Evolutionary conservation across 1,140 invertebrate genomes (phyloP).

Genomic region (silkworm (Bombyx mori)): DNA sequence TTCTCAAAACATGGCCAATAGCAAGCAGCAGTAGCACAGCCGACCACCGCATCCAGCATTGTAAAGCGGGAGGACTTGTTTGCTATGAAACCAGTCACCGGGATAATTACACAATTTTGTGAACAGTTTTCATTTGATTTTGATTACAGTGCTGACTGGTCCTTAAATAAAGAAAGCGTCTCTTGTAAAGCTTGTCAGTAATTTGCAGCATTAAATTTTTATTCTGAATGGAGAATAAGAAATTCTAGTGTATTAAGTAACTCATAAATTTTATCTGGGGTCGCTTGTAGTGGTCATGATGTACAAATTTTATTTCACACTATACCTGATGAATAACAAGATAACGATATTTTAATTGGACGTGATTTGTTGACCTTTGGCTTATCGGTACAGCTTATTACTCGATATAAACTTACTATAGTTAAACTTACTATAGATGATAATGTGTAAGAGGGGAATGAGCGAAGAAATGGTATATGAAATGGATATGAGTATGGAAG

Average conservation of each 20-base stretch:
- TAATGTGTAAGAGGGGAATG: too few species aligned
- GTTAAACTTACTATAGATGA: neutral
- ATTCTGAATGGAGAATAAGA: neutral
- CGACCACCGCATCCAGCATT: constrained; percentile 1
- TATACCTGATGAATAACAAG: neutral
- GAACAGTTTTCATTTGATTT: constrained; percentile 18
- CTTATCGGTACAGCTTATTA: neutral
- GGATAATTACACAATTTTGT: constrained; percentile 14
- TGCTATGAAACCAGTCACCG: constrained; percentile 13
- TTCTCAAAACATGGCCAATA: constrained; percentile 5
- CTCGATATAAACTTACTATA: neutral
- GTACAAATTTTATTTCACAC: neutral
- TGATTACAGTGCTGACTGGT: constrained; percentile 12
- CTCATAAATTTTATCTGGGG: neutral
- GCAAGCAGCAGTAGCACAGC: neutral
- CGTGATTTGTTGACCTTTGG: neutral
- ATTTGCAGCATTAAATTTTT: neutral
- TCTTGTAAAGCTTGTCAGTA: constrained; percentile 8
- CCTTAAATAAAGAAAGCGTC: constrained; percentile 12
- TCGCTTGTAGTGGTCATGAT: neutral
- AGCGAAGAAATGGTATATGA: too few species aligned
- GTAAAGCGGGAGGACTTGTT: constrained; percentile 15
- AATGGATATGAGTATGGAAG: too few species aligned
- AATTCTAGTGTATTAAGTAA: neutral
- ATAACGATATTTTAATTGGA: neutral